Percentiles rank a stretch among this genome's conserved stretches.
phyloP scores from a whole-genome alignment of 2,797 vertebrate species.

The Poecilia velifera region DNA sequence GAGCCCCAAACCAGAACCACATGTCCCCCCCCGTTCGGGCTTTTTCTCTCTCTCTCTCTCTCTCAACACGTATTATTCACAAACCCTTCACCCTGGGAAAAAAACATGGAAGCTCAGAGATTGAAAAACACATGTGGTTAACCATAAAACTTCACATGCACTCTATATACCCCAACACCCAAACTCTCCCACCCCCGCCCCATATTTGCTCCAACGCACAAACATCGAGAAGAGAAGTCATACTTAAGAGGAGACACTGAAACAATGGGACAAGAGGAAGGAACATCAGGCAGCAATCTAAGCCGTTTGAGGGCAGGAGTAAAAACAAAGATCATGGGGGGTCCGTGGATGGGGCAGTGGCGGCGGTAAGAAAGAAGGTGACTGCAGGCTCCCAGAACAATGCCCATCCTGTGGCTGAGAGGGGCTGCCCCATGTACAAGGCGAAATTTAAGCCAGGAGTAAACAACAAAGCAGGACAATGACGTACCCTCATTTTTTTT shows the following conservation, averaged over 20 bases:
- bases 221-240: constrained; percentile 55
- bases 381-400: constrained; percentile 76
- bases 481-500: constrained; percentile 44
- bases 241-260: constrained; percentile 58
- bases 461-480: constrained; percentile 74
- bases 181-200: constrained; percentile 18
- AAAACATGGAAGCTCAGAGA: constrained; percentile 73
- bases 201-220: constrained; percentile 31
- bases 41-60: constrained; percentile 60
- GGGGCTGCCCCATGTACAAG: constrained; percentile 53
- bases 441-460: constrained; percentile 72
- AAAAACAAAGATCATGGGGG: constrained; percentile 63
- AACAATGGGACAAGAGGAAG: constrained; percentile 75
- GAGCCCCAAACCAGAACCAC: constrained; percentile 81
- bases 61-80: constrained; percentile 57
- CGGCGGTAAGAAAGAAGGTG: constrained; percentile 69
- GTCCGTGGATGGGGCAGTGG: constrained; percentile 46
- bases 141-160: constrained; percentile 80
- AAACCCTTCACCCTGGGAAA: constrained; percentile 67
- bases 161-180: constrained; percentile 62
- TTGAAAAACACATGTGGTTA: constrained; percentile 81
- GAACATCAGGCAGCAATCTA: constrained; percentile 70
- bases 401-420: constrained; percentile 66
- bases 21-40: constrained; percentile 55
- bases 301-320: constrained; percentile 59